Conservation (phyloP, 1,140 invertebrate species). For the Cryptotermes secundus region DNA sequence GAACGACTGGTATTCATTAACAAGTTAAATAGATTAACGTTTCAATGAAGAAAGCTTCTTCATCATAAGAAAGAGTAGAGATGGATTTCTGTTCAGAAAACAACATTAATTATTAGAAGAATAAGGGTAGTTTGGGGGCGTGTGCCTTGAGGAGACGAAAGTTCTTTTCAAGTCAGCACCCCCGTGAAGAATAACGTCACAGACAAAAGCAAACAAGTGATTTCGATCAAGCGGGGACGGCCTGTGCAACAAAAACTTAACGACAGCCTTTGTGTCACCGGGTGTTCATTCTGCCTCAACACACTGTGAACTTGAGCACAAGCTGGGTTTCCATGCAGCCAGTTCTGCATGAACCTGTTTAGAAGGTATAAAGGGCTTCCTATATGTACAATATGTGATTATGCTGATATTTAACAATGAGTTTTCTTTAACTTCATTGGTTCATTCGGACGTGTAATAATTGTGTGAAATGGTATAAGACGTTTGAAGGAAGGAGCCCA, state of each 20-base stretch:
- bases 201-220: slow-evolving; percentile 17
- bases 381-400: no score
- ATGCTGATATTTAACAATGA: no score
- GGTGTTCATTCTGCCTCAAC: not conserved
- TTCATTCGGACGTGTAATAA: no score
- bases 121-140: not conserved
- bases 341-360: no score
- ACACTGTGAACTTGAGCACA: no score
- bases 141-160: not conserved
- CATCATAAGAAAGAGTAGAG: not conserved
- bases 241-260: not conserved
- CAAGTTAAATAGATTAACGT: slow-evolving; percentile 14
- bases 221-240: not conserved
- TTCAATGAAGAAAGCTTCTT: not conserved
- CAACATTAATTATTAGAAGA: slow-evolving; percentile 10
- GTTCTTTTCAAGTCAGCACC: not conserved
- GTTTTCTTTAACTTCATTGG: no score
- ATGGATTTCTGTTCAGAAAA: slow-evolving; percentile 13
- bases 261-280: not conserved
- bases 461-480: no score
- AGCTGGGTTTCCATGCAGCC: no score
- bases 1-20: slow-evolving; percentile 5
- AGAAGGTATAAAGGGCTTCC: no score
- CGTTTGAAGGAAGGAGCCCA: no score
- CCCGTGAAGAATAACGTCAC: not conserved